A percentile compares a stretch with the other conserved stretches of the same genome.
Conservation (phyloP, 1,140 invertebrate genomes). For the Magallana angulata region DNA sequence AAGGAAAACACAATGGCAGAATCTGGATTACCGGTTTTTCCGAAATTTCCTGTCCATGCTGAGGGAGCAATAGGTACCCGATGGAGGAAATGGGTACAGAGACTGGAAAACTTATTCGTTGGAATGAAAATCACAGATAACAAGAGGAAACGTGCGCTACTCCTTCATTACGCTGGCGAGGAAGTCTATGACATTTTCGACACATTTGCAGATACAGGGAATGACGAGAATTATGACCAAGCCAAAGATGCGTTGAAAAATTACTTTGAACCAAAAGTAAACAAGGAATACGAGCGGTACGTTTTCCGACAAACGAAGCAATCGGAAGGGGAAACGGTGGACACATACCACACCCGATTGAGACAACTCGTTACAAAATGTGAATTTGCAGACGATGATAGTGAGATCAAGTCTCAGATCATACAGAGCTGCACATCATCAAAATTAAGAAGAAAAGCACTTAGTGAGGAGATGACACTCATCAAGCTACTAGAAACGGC, state of each 20-base stretch:
- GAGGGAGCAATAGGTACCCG: constrained; percentile 1
- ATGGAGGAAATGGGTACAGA: constrained; percentile 53
- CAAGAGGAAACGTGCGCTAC: constrained; percentile 45
- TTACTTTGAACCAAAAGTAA: constrained; percentile 76
- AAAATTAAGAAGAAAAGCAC: constrained; percentile 48
- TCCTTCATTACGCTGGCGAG: constrained; percentile 53
- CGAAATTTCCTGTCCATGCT: constrained; percentile 30
- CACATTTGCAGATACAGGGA: not conserved
- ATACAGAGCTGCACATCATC: constrained; percentile 58
- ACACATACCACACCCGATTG: constrained; percentile 53
- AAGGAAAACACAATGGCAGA: not conserved
- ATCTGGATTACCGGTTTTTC: constrained; percentile 41
- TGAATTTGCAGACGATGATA: constrained; percentile 48
- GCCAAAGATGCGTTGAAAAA: constrained; percentile 31
- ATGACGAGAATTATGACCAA: constrained; percentile 45
- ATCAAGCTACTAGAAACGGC: constrained; percentile 18
- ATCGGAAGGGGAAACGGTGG: constrained; percentile 38
- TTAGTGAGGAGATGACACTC: constrained; percentile 47
- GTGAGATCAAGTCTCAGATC: constrained; percentile 59
- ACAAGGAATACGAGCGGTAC: constrained; percentile 53
- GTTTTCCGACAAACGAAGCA: constrained; percentile 36
- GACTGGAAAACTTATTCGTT: constrained; percentile 51
- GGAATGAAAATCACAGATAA: constrained; percentile 44
- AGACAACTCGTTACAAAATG: constrained; percentile 48
- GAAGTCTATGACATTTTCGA: constrained; percentile 49